Percentiles rank a stretch among this genome's conserved stretches.
These are phyloP conservation scores for Ypsolopha sequella DNA, from an alignment of 2,888 invertebrate species.

Conservation along the genomic window DNA sequence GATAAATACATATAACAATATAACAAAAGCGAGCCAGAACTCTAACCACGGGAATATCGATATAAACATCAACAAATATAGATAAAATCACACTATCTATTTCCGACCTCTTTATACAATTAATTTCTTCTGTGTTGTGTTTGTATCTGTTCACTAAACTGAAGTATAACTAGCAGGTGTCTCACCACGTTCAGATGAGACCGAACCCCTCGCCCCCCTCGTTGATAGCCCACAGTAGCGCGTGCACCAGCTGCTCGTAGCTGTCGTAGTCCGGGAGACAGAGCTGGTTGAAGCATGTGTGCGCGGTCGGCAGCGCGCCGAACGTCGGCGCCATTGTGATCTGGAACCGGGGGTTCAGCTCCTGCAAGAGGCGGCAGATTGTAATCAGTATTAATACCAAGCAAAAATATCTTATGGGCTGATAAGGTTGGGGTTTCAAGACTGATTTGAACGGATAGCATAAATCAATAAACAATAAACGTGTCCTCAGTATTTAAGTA, in stretches of 20 bases:
- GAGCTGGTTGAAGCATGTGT: constrained; percentile 97
- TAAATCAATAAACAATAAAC: too few species aligned
- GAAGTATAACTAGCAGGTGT: not conserved
- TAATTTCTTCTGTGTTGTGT: too few species aligned
- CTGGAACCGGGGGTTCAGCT: constrained; percentile 92
- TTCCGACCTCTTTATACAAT: too few species aligned
- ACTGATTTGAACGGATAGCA: too few species aligned
- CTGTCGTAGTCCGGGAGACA: constrained; percentile 95
- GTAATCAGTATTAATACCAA: not conserved
- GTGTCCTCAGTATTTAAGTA: too few species aligned
- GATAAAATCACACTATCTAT: too few species aligned
- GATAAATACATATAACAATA: too few species aligned
- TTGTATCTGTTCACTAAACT: not conserved
- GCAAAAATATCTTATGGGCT: too few species aligned
- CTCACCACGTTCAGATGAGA: constrained; percentile 62
- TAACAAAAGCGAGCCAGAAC: too few species aligned
- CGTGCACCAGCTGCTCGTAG: constrained; percentile 93
- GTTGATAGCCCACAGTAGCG: constrained; percentile 90
- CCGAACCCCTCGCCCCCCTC: constrained; percentile 97
- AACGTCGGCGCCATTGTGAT: constrained; percentile 91
- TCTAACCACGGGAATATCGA: too few species aligned
- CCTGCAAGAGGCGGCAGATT: constrained; percentile 42
- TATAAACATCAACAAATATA: too few species aligned
- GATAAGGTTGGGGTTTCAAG: too few species aligned
- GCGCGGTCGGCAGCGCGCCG: constrained; percentile 93